Evolutionary conservation across 1,140 invertebrate species (phyloP).

Genomic region (Acromyrmex heyeri): DNA sequence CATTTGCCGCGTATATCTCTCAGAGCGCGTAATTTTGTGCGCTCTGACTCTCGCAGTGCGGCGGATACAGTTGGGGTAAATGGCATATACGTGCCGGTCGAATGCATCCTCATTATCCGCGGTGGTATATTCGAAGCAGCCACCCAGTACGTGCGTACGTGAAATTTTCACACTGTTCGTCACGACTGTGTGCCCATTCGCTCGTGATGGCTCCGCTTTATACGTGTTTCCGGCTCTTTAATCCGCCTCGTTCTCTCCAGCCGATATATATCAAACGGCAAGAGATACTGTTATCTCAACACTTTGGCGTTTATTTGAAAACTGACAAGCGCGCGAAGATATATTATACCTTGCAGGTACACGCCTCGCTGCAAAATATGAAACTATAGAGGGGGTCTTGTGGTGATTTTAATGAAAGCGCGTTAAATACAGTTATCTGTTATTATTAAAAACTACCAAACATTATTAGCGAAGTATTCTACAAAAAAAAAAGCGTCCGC

Average conservation of each 20-base stretch:
- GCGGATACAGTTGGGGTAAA: constrained; percentile 62
- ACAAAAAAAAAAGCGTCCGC: neutral
- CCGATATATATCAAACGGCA: constrained; percentile 25
- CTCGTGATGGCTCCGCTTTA: constrained; percentile 32
- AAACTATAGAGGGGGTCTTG: neutral
- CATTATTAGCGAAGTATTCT: constrained; percentile 23
- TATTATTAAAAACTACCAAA: constrained; percentile 11
- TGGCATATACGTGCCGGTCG: constrained; percentile 62
- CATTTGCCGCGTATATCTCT: constrained; percentile 44
- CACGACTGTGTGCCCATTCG: constrained; percentile 42
- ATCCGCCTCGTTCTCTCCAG: constrained; percentile 26
- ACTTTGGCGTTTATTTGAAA: constrained; percentile 34
- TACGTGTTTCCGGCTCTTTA: constrained; percentile 56
- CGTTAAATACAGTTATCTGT: constrained; percentile 12
- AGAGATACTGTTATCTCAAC: constrained; percentile 36
- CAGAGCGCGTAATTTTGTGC: constrained; percentile 1
- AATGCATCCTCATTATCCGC: constrained; percentile 76
- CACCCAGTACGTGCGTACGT: constrained; percentile 63
- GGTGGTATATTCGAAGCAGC: constrained; percentile 66
- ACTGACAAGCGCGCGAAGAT: neutral
- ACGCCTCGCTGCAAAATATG: neutral
- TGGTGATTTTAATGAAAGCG: constrained; percentile 1
- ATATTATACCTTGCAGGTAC: neutral
- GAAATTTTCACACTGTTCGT: constrained; percentile 73
- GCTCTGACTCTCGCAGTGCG: constrained; percentile 44